Evolutionary conservation across 2,797 vertebrate genomes (phyloP).

Genomic region (Sebastes miniatus): DNA sequence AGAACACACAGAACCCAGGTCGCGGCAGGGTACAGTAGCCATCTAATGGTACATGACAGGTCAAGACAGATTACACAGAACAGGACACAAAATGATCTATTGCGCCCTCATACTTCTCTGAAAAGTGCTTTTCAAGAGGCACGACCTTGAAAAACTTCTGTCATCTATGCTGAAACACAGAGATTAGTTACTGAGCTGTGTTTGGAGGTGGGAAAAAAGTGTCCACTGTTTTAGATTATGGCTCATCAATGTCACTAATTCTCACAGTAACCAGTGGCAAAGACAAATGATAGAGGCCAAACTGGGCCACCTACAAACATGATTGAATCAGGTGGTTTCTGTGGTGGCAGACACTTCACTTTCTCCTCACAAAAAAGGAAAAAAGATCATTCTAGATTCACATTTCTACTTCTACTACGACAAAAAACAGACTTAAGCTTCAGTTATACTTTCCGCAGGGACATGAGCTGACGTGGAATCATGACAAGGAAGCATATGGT

Average conservation of each 20-base stretch:
- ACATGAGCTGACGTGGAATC: no score
- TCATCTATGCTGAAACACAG: conserved; percentile 16
- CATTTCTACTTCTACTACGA: background rate
- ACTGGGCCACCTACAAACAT: conserved; percentile 38
- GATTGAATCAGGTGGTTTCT: conserved; percentile 45
- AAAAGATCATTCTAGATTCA: background rate
- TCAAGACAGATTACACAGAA: conserved; percentile 44
- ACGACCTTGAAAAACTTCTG: conserved; percentile 43
- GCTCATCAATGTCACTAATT: conserved; percentile 48
- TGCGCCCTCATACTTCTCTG: conserved; percentile 1
- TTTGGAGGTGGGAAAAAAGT: background rate
- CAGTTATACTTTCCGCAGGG: no score
- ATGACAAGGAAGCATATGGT: no score
- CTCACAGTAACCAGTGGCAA: conserved; percentile 28
- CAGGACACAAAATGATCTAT: conserved; percentile 48
- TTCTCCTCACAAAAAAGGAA: background rate
- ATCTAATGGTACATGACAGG: conserved; percentile 32
- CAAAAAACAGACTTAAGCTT: background rate
- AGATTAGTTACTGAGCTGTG: conserved; percentile 34
- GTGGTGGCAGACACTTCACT: background rate
- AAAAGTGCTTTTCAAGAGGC: conserved; percentile 43
- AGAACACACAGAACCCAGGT: background rate
- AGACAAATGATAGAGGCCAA: conserved; percentile 34
- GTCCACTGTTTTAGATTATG: conserved; percentile 18
- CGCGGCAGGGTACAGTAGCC: background rate